These are phyloP conservation scores for Sinocyclocheilus grahami DNA, from an alignment of 2,113 vertebrate genomes.

Conservation along the genomic window DNA sequence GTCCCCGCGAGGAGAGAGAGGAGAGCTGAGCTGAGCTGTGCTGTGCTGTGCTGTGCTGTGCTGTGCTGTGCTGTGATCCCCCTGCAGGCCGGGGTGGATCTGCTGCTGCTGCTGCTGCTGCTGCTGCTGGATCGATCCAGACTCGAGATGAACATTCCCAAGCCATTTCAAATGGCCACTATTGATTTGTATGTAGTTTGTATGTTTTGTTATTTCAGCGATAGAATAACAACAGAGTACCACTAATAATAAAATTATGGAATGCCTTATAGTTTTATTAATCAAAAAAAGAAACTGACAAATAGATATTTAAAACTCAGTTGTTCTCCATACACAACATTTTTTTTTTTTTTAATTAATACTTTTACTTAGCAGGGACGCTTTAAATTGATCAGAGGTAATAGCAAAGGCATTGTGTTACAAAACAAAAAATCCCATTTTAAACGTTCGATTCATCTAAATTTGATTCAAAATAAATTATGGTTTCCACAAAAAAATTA, in stretches of 20 bases:
- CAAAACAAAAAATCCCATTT: too few species aligned
- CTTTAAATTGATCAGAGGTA: neutral
- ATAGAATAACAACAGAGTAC: neutral
- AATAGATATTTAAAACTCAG: neutral
- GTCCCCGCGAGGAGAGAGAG: neutral
- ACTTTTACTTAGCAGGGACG: neutral
- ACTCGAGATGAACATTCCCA: neutral
- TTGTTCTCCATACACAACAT: neutral
- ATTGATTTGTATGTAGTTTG: neutral
- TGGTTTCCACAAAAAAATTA: neutral
- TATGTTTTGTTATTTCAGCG: neutral
- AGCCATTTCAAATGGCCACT: neutral
- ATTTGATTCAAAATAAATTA: too few species aligned
- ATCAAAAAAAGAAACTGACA: neutral
- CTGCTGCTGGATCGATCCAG: neutral
- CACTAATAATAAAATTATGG: neutral
- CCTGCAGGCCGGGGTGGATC: slow-evolving; percentile 36
- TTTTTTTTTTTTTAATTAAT: too few species aligned
- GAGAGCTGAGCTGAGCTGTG: neutral
- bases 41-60: neutral
- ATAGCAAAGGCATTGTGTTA: too few species aligned
- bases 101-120: neutral
- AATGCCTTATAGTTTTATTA: neutral
- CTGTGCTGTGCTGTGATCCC: neutral
- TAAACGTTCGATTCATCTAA: too few species aligned